These are phyloP conservation scores for Limnephilus marmoratus DNA, from an alignment of 2,888 invertebrate species.

Conservation along the genomic window DNA sequence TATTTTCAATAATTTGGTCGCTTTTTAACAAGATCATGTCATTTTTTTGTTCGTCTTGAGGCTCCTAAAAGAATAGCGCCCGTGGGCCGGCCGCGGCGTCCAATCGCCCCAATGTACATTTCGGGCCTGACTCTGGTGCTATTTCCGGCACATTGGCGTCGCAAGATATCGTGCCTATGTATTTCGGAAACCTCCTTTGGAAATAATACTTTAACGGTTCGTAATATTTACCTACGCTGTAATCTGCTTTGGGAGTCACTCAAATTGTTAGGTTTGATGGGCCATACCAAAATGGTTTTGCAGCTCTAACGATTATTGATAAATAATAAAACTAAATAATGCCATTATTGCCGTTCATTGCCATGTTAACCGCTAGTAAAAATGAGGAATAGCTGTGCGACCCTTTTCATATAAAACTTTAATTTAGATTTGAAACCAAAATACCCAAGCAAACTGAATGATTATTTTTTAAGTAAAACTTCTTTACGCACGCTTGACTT, in stretches of 20 bases:
- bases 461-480: too few relatives aligned
- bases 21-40: too few relatives aligned
- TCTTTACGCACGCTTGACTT: too few relatives aligned
- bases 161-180: background rate
- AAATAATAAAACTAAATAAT: background rate
- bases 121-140: background rate
- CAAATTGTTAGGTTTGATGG: background rate
- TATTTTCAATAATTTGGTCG: too few relatives aligned
- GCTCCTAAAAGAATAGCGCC: background rate
- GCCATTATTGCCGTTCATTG: background rate
- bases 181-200: background rate
- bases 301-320: background rate
- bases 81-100: background rate
- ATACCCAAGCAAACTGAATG: too few relatives aligned
- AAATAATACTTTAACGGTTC: background rate
- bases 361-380: background rate
- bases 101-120: too few relatives aligned
- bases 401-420: background rate
- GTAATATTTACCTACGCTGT: background rate
- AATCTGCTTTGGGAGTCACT: background rate
- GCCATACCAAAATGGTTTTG: background rate
- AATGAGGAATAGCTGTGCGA: background rate
- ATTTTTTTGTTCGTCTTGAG: background rate
- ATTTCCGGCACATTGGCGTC: constrained; percentile 12
- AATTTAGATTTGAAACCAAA: too few relatives aligned